Evolutionary conservation across 2,113 vertebrate species (phyloP).

Genomic region (Phainopepla nitens): DNA sequence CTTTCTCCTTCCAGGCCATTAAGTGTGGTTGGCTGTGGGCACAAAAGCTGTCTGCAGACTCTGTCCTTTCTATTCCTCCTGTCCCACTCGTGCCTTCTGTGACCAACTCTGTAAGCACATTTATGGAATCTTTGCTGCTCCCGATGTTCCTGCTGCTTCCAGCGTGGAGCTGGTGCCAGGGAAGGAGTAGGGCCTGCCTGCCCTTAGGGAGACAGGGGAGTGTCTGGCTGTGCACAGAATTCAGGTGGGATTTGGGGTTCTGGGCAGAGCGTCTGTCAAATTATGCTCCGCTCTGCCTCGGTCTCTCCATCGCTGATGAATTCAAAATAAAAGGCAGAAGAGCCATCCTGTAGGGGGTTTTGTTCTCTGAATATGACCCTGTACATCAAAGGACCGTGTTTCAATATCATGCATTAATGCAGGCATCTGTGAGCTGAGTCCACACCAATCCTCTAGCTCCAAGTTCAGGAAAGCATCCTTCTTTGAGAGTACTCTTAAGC

Average conservation of each 20-base stretch:
- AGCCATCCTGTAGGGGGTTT: background rate
- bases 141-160: background rate
- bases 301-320: background rate
- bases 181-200: accelerated
- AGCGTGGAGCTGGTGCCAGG: accelerated
- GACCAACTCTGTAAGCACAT: background rate
- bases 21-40: background rate
- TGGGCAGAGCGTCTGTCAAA: background rate
- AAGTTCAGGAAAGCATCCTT: background rate
- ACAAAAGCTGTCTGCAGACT: background rate
- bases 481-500: background rate
- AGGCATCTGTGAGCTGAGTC: background rate
- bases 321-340: background rate
- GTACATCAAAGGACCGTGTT: background rate
- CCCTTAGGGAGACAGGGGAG: no score
- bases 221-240: background rate
- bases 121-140: background rate
- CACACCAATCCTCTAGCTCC: background rate
- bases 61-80: background rate
- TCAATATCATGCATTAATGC: background rate
- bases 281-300: background rate
- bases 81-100: accelerated
- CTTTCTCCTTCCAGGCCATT: background rate
- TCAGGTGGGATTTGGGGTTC: background rate
- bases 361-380: background rate